phyloP scores from a whole-genome alignment of 2,888 invertebrate species.

The Coremacera marginata region DNA sequence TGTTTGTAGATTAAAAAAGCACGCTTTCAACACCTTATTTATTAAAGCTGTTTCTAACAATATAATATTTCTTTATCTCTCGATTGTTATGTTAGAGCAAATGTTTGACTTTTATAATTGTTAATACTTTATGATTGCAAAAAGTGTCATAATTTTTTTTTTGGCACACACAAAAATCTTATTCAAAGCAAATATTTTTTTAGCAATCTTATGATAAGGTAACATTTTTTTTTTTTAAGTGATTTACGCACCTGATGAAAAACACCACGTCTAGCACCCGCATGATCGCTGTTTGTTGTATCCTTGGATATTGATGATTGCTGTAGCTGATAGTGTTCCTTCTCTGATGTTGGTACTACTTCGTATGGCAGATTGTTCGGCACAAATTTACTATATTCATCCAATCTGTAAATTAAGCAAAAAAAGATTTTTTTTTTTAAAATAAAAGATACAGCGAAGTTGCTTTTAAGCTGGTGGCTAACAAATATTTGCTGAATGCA shows the following conservation, averaged over 20 bases:
- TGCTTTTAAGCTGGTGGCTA: too few species aligned
- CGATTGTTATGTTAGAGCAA: too few species aligned
- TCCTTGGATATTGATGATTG: constrained; percentile 39
- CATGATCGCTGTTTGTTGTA: constrained; percentile 51
- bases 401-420: constrained; percentile 55
- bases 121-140: background rate
- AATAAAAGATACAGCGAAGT: too few species aligned
- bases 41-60: too few species aligned
- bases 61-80: too few species aligned
- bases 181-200: too few species aligned
- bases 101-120: too few species aligned
- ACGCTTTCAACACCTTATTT: too few species aligned
- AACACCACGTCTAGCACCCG: constrained; percentile 55
- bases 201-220: too few species aligned
- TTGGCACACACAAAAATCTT: background rate
- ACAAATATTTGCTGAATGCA: too few species aligned
- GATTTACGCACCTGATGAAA: constrained; percentile 56
- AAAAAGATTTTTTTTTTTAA: background rate
- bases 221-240: background rate
- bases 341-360: constrained; percentile 58
- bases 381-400: constrained; percentile 63
- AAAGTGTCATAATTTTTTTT: constrained; percentile 3
- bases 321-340: constrained; percentile 43
- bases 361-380: constrained; percentile 57
- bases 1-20: too few species aligned